Base-by-base conservation (phyloP, 2,113 vertebrate genomes). In the Ia io region DNA sequence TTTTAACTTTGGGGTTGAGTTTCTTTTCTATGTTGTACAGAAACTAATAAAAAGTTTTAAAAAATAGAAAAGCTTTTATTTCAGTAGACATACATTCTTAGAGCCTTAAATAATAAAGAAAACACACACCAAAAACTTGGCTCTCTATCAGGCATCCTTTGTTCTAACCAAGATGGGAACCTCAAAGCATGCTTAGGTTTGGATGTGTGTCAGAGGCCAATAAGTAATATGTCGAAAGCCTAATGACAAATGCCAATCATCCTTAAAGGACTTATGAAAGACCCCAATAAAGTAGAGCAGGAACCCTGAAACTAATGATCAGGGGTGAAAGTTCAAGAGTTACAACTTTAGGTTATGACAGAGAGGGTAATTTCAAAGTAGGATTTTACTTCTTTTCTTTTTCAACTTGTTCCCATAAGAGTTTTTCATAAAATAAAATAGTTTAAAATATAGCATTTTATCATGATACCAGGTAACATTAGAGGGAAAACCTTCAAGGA, bases 111-210 rank as follows among this genome's bases (percentile, higher is more conserved):
- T 30, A 92, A 89, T 47, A 73, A 70, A 71, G 35, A 82, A 92
- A 90, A 51, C 14, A 73, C 6, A 67, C 1, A 67, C 47, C 6
- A 74, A 47, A 37, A 69, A 49, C 56, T 12, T 80, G 80, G 44
- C 8, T 96, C 95, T 91, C 88, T 94, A 93, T n/a, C 56, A 44
- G 71, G 51, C 84, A 82, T 92, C 96, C 95, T 95, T 92, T 71
- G 53, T 78, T 59, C 70, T 97, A 97, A 96, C 84, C 70, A 96
- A 91, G 84, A 86, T 16, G 59, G 69, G 91, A 96, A 84, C 42
- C 84, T 88, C 91, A 94, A 51, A 95, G 84, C 35, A 74, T 12
- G 10, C 73, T 74, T 91, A 71, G 12, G 20, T 91, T 67, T 88
- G 65, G 78, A 95, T 70, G 17, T 9, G 0, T 37, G 44, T 96